Evolutionary conservation across 2,888 invertebrate genomes (phyloP).

Genomic region (Azorinus chamasolen): DNA sequence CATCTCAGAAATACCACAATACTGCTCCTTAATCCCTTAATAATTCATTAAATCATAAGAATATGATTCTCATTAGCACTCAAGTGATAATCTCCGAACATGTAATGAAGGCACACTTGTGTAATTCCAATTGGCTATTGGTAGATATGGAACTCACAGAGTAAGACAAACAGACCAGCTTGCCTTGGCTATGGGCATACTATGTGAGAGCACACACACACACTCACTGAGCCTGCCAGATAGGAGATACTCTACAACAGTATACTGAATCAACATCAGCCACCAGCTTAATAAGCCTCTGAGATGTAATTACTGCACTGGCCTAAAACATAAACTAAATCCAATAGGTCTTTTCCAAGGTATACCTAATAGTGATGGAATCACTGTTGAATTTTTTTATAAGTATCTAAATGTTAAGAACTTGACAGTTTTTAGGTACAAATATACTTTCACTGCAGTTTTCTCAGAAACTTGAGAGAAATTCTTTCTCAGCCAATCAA

Average conservation of each 20-base stretch:
- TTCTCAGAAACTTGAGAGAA: no score
- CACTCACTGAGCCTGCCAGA: conserved; percentile 1
- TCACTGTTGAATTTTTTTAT: no score
- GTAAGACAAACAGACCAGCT: neutral
- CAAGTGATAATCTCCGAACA: conserved; percentile 12
- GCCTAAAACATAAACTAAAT: no score
- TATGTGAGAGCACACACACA: conserved; percentile 6
- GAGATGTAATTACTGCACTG: no score
- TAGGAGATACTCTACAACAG: no score
- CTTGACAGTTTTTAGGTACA: no score
- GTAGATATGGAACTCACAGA: neutral
- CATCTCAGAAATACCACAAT: conserved; percentile 1
- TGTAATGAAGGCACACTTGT: conserved; percentile 4
- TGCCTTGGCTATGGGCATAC: neutral
- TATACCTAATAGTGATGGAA: no score
- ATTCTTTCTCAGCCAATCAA: no score
- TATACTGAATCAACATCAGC: neutral
- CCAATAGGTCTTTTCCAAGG: no score
- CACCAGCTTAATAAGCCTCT: no score
- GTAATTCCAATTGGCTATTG: conserved; percentile 12
- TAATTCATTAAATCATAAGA: conserved; percentile 59
- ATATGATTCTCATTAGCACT: conserved; percentile 31
- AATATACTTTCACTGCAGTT: no score
- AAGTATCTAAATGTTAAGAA: no score
- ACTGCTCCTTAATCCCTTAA: conserved; percentile 28